phyloP scores from a whole-genome alignment of 1,140 invertebrate species.

The Sipha flava region DNA sequence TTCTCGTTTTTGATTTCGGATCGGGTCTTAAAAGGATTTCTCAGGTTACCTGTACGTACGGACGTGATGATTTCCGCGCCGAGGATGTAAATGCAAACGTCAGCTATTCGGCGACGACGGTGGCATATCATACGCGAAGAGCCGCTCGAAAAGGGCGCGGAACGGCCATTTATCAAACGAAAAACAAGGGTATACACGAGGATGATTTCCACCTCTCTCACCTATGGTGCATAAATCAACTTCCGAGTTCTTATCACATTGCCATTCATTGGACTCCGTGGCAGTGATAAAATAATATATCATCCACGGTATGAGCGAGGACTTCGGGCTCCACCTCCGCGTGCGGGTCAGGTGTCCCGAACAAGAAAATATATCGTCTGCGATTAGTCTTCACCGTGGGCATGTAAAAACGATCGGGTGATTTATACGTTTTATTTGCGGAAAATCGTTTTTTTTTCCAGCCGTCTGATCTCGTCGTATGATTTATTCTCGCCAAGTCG shows the following conservation, averaged over 20 bases:
- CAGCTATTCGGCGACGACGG: too few species aligned
- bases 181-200: background rate
- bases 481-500: slow-evolving; percentile 7
- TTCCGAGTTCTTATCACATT: slow-evolving; percentile 15
- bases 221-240: slow-evolving; percentile 22
- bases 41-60: background rate
- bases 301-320: background rate
- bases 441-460: slow-evolving; percentile 4
- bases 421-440: slow-evolving; percentile 18
- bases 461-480: background rate
- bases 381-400: slow-evolving; percentile 12
- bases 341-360: background rate
- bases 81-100: background rate
- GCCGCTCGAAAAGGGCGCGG: background rate
- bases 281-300: slow-evolving; percentile 30
- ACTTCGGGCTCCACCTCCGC: background rate
- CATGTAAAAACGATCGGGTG: slow-evolving; percentile 1
- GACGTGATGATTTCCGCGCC: too few species aligned
- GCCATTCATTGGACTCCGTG: background rate
- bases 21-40: background rate
- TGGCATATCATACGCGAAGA: background rate
- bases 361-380: background rate
- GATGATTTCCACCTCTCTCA: slow-evolving; percentile 16
- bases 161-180: background rate
- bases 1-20: background rate